Evolutionary conservation across 2,888 invertebrate genomes (phyloP).

Genomic region (Dysmachus trigonus): DNA sequence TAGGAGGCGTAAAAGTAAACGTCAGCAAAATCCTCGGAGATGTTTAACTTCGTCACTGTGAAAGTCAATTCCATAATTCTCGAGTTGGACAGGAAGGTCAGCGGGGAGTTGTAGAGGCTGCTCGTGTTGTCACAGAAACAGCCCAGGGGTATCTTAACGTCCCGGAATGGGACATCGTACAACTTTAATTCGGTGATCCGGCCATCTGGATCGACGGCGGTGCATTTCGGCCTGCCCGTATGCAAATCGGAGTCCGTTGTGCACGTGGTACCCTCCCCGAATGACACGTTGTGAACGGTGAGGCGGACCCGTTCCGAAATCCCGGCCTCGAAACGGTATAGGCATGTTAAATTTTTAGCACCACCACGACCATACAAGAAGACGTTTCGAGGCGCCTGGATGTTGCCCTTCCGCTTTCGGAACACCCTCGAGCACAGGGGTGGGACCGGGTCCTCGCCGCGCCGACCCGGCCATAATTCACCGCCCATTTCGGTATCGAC

Average conservation of each 20-base stretch:
- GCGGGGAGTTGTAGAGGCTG: constrained; percentile 68
- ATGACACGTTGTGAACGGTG: constrained; percentile 75
- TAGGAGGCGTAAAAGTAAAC: constrained; percentile 80
- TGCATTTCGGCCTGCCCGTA: constrained; percentile 74
- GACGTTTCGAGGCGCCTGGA: constrained; percentile 76
- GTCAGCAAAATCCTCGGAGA: constrained; percentile 83
- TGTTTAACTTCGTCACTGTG: constrained; percentile 75
- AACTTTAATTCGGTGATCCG: constrained; percentile 68
- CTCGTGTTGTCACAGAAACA: constrained; percentile 82
- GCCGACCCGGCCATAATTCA: constrained; percentile 68
- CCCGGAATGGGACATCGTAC: constrained; percentile 75
- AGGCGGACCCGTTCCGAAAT: constrained; percentile 73
- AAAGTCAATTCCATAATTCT: constrained; percentile 80
- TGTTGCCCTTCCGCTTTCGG: constrained; percentile 71
- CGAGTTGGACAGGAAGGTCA: constrained; percentile 73
- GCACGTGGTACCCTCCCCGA: constrained; percentile 75
- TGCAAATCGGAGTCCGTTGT: constrained; percentile 76
- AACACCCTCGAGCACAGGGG: constrained; percentile 72
- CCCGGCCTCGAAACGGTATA: constrained; percentile 78
- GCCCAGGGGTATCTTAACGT: constrained; percentile 74
- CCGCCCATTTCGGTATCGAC: constrained; percentile 82
- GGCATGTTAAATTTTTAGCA: constrained; percentile 77
- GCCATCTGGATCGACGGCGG: constrained; percentile 61
- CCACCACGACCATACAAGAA: constrained; percentile 87
- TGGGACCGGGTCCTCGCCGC: constrained; percentile 64